phyloP scores from a whole-genome alignment of 2,888 invertebrate genomes.

The Meliscaeva auricollis region DNA sequence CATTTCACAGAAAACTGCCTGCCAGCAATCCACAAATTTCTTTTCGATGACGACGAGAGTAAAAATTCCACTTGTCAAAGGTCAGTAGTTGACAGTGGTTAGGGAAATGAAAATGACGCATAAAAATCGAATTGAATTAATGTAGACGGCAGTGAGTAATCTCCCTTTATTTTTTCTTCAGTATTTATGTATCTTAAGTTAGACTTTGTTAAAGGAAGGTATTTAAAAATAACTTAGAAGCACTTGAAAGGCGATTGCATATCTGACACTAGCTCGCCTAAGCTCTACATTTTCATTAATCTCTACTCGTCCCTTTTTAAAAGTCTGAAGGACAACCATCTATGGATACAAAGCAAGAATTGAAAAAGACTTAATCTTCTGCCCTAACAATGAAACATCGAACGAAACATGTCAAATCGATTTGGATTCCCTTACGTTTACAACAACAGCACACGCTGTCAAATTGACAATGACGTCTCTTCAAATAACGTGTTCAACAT shows the following conservation, averaged over 20 bases:
- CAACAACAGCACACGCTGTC: constrained; percentile 43
- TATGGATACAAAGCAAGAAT: not conserved
- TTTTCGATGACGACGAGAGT: not conserved
- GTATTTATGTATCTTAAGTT: not conserved
- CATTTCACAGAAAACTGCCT: not conserved
- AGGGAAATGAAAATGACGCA: constrained; percentile 42
- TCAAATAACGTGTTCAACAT: constrained; percentile 54
- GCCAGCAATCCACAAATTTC: not conserved
- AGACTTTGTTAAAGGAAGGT: not conserved
- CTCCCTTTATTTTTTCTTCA: not conserved
- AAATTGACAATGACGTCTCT: constrained; percentile 53
- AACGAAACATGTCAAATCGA: constrained; percentile 63
- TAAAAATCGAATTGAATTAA: constrained; percentile 17
- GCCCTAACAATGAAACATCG: constrained; percentile 32
- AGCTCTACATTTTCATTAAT: constrained; percentile 46
- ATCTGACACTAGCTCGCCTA: constrained; percentile 41
- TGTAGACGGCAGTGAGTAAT: constrained; percentile 26
- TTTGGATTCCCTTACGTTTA: constrained; percentile 44
- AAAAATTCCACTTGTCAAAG: constrained; percentile 38
- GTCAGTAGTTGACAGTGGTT: constrained; percentile 40
- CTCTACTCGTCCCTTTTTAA: constrained; percentile 10
- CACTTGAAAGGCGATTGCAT: constrained; percentile 36
- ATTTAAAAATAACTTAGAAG: constrained; percentile 20
- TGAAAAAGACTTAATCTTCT: constrained; percentile 53
- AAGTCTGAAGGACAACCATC: constrained; percentile 3